Evolutionary conservation across 2,888 invertebrate species (phyloP), one percentile per base, ranked within the genome.

Genomic region (Limnephilus lunatus): DNA sequence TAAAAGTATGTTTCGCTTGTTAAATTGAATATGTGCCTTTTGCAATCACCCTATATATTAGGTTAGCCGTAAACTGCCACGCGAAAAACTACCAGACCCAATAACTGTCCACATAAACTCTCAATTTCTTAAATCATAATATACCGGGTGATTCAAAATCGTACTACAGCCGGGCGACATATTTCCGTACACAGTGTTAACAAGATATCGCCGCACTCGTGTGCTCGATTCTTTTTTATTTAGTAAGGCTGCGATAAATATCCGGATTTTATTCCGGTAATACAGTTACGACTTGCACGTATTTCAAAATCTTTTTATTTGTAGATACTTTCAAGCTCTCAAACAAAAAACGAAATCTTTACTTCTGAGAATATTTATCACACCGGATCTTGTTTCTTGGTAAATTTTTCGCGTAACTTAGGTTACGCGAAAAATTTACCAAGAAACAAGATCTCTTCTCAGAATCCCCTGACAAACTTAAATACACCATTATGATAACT

Each of bases 71-170:
- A 89, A 92, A 92, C 89, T 85, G 92, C 89, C 89, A 89, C 81
- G 89, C 82, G 92, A 68, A 92, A 90, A 91, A 92, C 92, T 92
- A 92, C 92, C 92, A 92, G 82, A 85, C 90, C 92, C 89, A 91
- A 92, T 92, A 92, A 92, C 92, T 92, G 92, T 92, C 92, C 85
- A 90, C 92, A 92, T 92, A 92, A 92, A 92, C 92, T 89, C 92
- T 92, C 92, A 92, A 92, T 92, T 92, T 92, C 92, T 91, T 91
- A 92, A 91, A 92, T 91, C 92, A 92, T 92, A 68, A 68, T 68
- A 91, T 92, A 92, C 91, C 32, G 91, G 91, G 89, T 92, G 92
- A 92, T 92, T 91, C 92, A 92, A 92, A 92, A 85, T 88, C 91
- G 85, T 90, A 83, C 88, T 91, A 92, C 91, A 91, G 44, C 89